phyloP scores from a whole-genome alignment of 2,113 vertebrate species.

The Hemiscyllium ocellatum region DNA sequence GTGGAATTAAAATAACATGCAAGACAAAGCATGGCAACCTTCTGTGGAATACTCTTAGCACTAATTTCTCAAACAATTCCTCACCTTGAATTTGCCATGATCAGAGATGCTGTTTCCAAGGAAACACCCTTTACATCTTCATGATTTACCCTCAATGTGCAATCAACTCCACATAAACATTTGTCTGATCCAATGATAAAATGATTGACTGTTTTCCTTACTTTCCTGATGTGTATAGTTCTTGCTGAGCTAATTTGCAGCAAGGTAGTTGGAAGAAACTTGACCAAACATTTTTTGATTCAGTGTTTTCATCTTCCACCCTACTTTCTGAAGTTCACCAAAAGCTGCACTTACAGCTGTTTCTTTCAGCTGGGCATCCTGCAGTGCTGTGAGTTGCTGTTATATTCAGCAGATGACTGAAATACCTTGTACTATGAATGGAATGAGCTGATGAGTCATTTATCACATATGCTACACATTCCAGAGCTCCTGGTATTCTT shows the following conservation, averaged over 20 bases:
- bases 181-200: neutral
- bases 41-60: neutral
- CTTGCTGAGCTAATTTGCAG: neutral
- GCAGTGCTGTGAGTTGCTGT: neutral
- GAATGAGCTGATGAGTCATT: constrained; percentile 30
- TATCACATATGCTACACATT: constrained; percentile 15
- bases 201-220: neutral
- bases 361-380: neutral
- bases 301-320: neutral
- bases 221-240: neutral
- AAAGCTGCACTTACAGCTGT: constrained; percentile 16
- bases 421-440: constrained; percentile 27
- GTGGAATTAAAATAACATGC: too few relatives aligned
- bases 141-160: neutral
- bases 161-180: constrained; percentile 13
- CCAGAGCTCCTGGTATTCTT: constrained; percentile 20
- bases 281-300: neutral
- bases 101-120: constrained; percentile 32
- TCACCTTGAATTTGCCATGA: neutral
- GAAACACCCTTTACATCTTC: neutral
- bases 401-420: constrained; percentile 31
- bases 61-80: constrained; percentile 1
- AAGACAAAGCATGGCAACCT: neutral
- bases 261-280: neutral
- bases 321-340: too few relatives aligned